Base-by-base conservation (phyloP, 2,888 invertebrate genomes). In the Melanostoma scalare region DNA sequence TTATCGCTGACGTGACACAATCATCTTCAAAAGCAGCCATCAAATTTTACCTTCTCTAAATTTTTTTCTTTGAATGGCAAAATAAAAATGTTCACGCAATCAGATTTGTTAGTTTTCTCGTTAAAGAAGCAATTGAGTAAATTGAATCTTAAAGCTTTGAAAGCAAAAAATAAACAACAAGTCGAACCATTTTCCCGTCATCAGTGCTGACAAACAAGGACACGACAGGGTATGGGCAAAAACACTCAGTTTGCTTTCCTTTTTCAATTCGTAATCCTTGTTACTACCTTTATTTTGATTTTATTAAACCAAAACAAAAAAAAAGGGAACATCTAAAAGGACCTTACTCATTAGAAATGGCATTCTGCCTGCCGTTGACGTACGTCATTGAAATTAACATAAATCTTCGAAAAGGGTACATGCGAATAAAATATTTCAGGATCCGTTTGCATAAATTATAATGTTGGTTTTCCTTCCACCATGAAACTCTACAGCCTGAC, bases 101-200 rank as follows among this genome's bases (percentile, higher is more conserved):
- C 20, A 20, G 20, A 20, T 20, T 20, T 20, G 20, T 20, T 20
- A 75, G 68, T 68, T 68, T 38, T 60, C 60, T 75, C 75, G 75
- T 75, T 75, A 60, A 48, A 68, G 61, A 58, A 75, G 75, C 75
- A 55, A 55, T 55, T 55, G 55, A 55, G 20, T 20, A 20, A 20
- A 20, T 20, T 20, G 20, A 20, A 20, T 20, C 20, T 20, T 20
- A 20, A 20, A 20, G 20, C 35, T 48, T 56, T 56, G 42, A 46
- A 20, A 20, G n/a, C 1, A 20, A 1, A 20, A 20, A 20, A 20
- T 1, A 36, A 36, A 36, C 10, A 55, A 33, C 10, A 55, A 55
- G 33, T 63, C 10, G 20, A 20, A 20, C 20, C 20, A 20, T 20
- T 53, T n/a, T 30, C 20, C 31, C 3, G 30, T 3, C 8, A 30